Base-by-base conservation (phyloP, 2,888 invertebrate species). In the Agonopterix subpropinquella region DNA sequence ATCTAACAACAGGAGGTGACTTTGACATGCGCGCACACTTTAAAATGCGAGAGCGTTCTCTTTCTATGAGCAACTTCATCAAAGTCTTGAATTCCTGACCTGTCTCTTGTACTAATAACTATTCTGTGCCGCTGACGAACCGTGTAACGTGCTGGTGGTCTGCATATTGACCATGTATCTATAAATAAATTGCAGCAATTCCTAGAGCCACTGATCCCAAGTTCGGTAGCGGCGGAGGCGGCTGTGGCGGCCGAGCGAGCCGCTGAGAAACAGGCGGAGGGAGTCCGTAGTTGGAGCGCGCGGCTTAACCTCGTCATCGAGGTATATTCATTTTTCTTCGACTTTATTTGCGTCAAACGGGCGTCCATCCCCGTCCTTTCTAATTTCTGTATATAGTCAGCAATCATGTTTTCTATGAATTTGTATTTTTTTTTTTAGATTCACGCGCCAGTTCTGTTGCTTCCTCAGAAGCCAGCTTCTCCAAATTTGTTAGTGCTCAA, bases 391-490 rank as follows among this genome's bases (percentile, higher is more conserved):
- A 28, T 2, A 5, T 28, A 28, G 2, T 7, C 28, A 28, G 7
- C 13, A 13, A 13, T 13, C 2, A 13, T 13, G 13, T 13, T 2
- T 13, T 13, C 13, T 13, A 13, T 13, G 13, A 13, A 13, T 13
- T 13, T 13, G 13, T 18, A 2, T 3, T 4, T 8, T 41, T 28
- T 13, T 47, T 56, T 57, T 7, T 63, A 87, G 87, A 78, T 94
- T 47, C 92, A 93, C 65, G 93, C 93, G 2, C 95, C 95, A 4
- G 92, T 93, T 0, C 76, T 96, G 11, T 77, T 95, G 39, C 77
- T 96, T 45, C 96, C 96, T 0, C 95, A 95, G 64, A 94, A 94
- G 64, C 92, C 94, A 0, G 93, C 93, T 5, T 94, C 94, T 0
- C 94, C 94, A 0, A 94, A 94, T 70, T 86, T 95, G 7, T 74